Conservation (phyloP, 2,797 vertebrate species). For the Cryptoprocta ferox region DNA sequence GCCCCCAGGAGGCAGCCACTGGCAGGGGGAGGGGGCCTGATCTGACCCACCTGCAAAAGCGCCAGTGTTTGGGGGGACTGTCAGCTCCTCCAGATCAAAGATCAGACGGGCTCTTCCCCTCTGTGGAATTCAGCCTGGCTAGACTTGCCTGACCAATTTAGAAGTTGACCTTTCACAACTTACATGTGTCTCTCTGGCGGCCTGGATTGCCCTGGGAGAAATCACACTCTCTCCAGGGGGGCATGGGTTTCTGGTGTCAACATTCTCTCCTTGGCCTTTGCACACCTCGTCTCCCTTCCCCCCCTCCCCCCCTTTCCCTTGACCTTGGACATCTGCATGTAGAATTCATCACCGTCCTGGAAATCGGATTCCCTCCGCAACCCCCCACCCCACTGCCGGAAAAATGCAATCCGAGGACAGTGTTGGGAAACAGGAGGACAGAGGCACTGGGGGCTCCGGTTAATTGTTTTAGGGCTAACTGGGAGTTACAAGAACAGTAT, state of each 20-base stretch:
- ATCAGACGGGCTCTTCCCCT: background rate
- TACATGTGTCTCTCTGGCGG: background rate
- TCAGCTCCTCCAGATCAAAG: background rate
- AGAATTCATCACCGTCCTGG: background rate
- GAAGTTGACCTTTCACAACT: slow-evolving; percentile 30
- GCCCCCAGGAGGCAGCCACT: background rate
- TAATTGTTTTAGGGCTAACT: background rate
- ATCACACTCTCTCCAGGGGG: background rate
- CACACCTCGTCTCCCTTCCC: too few species aligned
- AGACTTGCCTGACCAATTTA: background rate
- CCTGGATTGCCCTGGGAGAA: background rate
- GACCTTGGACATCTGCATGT: background rate
- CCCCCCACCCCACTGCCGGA: background rate
- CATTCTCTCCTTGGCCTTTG: background rate
- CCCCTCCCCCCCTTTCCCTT: fast-evolving
- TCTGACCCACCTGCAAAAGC: background rate
- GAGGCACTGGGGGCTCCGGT: background rate
- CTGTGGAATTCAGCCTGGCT: background rate
- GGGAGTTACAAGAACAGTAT: background rate
- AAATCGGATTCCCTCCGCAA: background rate
- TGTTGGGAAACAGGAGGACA: background rate
- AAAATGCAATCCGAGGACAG: background rate
- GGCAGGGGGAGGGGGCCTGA: background rate
- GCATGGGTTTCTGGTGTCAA: fast-evolving
- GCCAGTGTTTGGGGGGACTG: too few species aligned